Base-by-base conservation (phyloP, 1,140 invertebrate genomes). In the Drosophila oshimai region DNA sequence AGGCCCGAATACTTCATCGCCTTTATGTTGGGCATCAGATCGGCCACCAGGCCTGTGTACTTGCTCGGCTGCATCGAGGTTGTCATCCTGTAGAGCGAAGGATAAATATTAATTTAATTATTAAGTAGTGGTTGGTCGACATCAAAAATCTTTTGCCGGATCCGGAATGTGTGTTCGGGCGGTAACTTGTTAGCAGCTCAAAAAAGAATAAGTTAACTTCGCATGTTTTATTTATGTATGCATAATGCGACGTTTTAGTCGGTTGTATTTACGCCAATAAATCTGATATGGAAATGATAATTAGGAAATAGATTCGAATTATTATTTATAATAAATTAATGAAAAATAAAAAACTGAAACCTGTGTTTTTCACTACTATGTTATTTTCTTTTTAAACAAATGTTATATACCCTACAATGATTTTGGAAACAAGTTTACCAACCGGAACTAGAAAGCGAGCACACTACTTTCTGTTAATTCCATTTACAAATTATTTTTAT, bases 1-100 rank as follows among this genome's bases (percentile, higher is more conserved):
- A 96, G 94, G 9, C 95, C 95, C 6, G 93, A 93, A 6, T 93
- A 91, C 89, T 96, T 95, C 94, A 96, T 96, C 28, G 96, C 83
- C 68, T 93, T 93, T 70, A 97, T 96, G 68, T 96, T 96, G 20
- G 95, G 95, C 94, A 96, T 94, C 58, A 96, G 91, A 89, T 96
- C 95, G 75, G 95, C 94, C 91, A 96, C 95, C 26, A 97, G 94
- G 90, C 95, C 95, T 44, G 75, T 74, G 51, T 90, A 90, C 51
- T 90, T 90, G 41, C 51, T 58, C 28, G 81, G 81, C 60, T 87
- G 81, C 81, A 87, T 87, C 37, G 83, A 45, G 1, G 68, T 67
- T 15, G 81, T 58, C 81, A 86, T 86, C n/a, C 73, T 65, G 29
- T 46, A 28, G 26, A 68, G 13, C 12, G 28, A 1, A 12, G 17